Evolutionary conservation across 2,888 invertebrate species (phyloP).

Genomic region (Furcula furcula): DNA sequence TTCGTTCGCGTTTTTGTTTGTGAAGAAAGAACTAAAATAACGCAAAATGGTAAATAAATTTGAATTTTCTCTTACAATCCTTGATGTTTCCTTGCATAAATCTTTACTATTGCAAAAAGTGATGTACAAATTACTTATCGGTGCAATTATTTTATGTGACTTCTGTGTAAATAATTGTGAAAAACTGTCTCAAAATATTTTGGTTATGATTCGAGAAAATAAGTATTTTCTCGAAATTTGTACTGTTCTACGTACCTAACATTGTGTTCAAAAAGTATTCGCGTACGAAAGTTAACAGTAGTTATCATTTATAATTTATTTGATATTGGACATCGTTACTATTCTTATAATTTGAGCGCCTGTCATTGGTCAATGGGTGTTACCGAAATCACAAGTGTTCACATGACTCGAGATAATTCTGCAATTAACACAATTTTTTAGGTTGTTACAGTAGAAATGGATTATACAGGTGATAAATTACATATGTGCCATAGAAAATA

Average conservation of each 20-base stretch:
- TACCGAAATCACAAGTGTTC: slow-evolving; percentile 41
- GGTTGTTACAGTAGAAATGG: neutral
- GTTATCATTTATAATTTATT: too few relatives aligned
- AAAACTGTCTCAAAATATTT: slow-evolving; percentile 26
- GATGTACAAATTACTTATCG: slow-evolving; percentile 20
- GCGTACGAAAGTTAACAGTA: too few relatives aligned
- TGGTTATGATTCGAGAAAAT: slow-evolving; percentile 24
- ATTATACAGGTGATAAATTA: neutral
- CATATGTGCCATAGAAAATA: neutral
- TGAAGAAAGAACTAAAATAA: slow-evolving; percentile 28
- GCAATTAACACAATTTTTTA: slow-evolving; percentile 4
- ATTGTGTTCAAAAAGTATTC: slow-evolving; percentile 1
- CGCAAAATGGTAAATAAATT: slow-evolving; percentile 75
- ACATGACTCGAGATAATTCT: slow-evolving; percentile 37
- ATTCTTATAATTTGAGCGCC: too few relatives aligned
- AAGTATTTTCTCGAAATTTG: slow-evolving; percentile 11
- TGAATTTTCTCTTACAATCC: slow-evolving; percentile 48
- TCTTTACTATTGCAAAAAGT: neutral
- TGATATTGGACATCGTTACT: too few relatives aligned
- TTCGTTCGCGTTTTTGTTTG: slow-evolving; percentile 43
- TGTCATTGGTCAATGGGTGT: slow-evolving; percentile 40
- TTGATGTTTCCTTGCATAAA: slow-evolving; percentile 5
- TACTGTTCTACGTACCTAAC: slow-evolving; percentile 8
- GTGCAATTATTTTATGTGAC: slow-evolving; percentile 42
- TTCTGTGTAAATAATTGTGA: slow-evolving; percentile 31